phyloP scores from a whole-genome alignment of 2,888 invertebrate genomes.

The Hirtodrosophila cameraria region DNA sequence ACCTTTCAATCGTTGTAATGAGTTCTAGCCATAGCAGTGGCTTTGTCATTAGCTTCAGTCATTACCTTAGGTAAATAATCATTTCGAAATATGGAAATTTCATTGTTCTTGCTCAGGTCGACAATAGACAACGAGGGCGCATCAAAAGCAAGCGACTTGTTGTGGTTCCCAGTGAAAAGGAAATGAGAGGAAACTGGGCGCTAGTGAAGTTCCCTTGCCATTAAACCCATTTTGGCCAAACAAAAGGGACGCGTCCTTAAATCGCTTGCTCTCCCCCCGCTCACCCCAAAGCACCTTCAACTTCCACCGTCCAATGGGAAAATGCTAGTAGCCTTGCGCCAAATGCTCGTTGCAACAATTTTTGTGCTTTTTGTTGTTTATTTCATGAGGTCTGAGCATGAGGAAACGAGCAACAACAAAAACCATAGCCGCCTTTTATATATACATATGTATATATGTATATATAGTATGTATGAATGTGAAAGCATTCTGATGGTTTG shows the following conservation, averaged over 20 bases:
- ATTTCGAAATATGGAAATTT: constrained; percentile 68
- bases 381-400: constrained; percentile 47
- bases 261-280: constrained; percentile 29
- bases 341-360: constrained; percentile 66
- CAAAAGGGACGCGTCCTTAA: constrained; percentile 58
- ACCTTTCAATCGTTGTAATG: constrained; percentile 40
- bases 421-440: constrained; percentile 22
- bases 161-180: constrained; percentile 50
- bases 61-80: constrained; percentile 66
- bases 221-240: constrained; percentile 62
- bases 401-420: constrained; percentile 47
- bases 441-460: constrained; percentile 8
- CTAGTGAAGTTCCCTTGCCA: constrained; percentile 42
- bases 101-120: constrained; percentile 52
- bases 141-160: constrained; percentile 52
- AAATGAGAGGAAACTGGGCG: constrained; percentile 58
- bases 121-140: constrained; percentile 53
- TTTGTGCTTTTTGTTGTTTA: constrained; percentile 52
- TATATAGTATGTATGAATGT: constrained; percentile 20
- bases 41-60: constrained; percentile 49
- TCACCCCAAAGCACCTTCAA: no score
- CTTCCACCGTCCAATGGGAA: constrained; percentile 28
- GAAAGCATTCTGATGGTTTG: constrained; percentile 44
- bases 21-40: constrained; percentile 9
- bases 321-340: constrained; percentile 58